These are phyloP conservation scores for Cyrtodaria siliqua DNA, from an alignment of 2,888 invertebrate genomes.

Conservation along the genomic window DNA sequence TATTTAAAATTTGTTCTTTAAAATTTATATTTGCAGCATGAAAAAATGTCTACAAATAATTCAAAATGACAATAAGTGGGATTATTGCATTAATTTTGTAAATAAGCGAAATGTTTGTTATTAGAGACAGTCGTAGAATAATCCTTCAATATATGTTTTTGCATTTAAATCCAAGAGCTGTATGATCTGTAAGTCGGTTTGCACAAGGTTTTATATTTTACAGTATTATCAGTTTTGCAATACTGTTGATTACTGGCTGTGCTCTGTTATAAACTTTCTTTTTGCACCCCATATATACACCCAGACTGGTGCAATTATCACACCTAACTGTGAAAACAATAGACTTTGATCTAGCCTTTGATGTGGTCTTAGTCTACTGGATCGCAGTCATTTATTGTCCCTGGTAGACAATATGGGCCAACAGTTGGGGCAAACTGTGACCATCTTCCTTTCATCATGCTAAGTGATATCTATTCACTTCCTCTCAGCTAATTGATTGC, in stretches of 20 bases:
- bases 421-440: constrained; percentile 17
- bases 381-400: constrained; percentile 3
- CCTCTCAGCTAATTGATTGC: constrained; percentile 6
- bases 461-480: constrained; percentile 4
- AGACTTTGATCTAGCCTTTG: constrained; percentile 17
- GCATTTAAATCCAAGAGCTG: too few species aligned
- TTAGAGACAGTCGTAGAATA: too few species aligned
- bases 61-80: neutral
- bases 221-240: neutral
- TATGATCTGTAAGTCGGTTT: too few species aligned
- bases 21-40: neutral
- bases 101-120: too few species aligned
- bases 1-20: neutral
- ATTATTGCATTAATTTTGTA: neutral
- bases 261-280: constrained; percentile 17
- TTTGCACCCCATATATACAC: too few species aligned
- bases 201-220: too few species aligned
- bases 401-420: too few species aligned
- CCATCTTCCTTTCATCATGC: constrained; percentile 15
- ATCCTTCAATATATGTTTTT: too few species aligned
- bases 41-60: neutral
- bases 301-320: too few species aligned
- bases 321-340: constrained; percentile 4
- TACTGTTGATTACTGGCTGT: constrained; percentile 12
- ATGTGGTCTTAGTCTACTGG: neutral